Evolutionary conservation across 2,113 vertebrate genomes (phyloP).

Genomic region (zebrafish (Danio rerio)): DNA sequence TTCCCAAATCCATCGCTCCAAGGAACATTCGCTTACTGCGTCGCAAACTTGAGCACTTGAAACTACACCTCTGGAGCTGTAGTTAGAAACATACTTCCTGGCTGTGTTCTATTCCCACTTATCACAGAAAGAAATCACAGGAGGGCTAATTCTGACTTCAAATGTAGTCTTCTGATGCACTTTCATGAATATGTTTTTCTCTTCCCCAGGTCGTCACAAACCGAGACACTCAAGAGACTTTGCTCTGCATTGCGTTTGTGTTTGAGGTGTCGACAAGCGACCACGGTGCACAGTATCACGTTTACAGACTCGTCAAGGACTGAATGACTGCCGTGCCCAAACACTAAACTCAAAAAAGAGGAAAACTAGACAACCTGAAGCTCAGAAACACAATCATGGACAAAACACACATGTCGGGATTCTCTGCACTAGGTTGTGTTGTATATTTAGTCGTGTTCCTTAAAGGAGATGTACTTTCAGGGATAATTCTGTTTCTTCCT

Average conservation of each 20-base stretch:
- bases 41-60: too few species aligned
- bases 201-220: slow-evolving; percentile 87
- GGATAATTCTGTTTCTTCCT: slow-evolving; percentile 53
- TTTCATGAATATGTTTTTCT: not conserved
- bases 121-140: too few species aligned
- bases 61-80: too few species aligned
- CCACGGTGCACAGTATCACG: slow-evolving; percentile 93
- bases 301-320: slow-evolving; percentile 94
- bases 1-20: too few species aligned
- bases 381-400: slow-evolving; percentile 43
- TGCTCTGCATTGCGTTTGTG: slow-evolving; percentile 95
- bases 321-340: slow-evolving; percentile 74
- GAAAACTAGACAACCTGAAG: slow-evolving; percentile 47
- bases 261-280: slow-evolving; percentile 96
- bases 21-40: too few species aligned
- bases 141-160: too few species aligned
- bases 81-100: too few species aligned
- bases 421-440: slow-evolving; percentile 58
- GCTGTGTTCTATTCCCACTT: too few species aligned
- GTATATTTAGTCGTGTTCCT: slow-evolving; percentile 51
- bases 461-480: slow-evolving; percentile 59
- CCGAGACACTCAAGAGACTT: slow-evolving; percentile 95
- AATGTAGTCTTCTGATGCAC: not conserved
- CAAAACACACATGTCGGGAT: slow-evolving; percentile 45
- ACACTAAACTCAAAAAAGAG: slow-evolving; percentile 60